A percentile compares a stretch with the other conserved stretches of the same genome.
phyloP scores from a whole-genome alignment of 2,113 vertebrate species.

The Kobus ellipsiprymnus region DNA sequence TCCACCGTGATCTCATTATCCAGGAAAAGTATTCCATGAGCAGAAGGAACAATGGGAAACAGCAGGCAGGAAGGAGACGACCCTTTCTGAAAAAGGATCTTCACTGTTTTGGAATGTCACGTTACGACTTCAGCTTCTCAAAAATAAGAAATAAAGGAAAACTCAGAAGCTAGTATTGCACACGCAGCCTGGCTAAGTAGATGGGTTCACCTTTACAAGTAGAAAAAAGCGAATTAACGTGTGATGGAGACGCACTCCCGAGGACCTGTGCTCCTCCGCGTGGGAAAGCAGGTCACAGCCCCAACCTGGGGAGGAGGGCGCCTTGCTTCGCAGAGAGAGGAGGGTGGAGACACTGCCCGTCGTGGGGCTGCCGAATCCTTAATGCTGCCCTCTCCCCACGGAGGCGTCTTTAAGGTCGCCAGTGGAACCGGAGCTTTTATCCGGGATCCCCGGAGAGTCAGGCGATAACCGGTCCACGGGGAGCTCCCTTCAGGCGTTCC shows the following conservation, averaged over 20 bases:
- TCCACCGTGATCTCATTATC: not conserved
- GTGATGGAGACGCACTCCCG: rapidly evolving
- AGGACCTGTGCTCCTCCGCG: not conserved
- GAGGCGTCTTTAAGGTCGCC: not conserved
- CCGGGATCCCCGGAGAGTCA: too few relatives aligned
- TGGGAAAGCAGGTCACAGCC: not conserved
- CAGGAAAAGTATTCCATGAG: not conserved
- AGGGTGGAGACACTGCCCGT: not conserved
- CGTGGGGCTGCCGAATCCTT: rapidly evolving
- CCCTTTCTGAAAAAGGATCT: not conserved
- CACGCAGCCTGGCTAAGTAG: not conserved
- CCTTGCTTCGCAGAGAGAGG: not conserved
- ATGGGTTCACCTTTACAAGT: rapidly evolving
- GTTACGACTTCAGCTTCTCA: not conserved
- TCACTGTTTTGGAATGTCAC: not conserved
- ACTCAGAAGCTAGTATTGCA: not conserved
- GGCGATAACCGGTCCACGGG: rapidly evolving
- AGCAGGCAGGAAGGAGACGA: not conserved
- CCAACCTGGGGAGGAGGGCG: not conserved
- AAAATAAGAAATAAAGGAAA: not conserved
- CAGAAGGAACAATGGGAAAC: too few relatives aligned
- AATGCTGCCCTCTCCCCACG: not conserved
- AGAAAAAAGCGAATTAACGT: not conserved
- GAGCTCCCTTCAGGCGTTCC: rapidly evolving
- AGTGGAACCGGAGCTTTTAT: not conserved